These are phyloP conservation scores for Micoletzkya japonica DNA, from an alignment of 2,888 invertebrate species.

Conservation along the genomic window DNA sequence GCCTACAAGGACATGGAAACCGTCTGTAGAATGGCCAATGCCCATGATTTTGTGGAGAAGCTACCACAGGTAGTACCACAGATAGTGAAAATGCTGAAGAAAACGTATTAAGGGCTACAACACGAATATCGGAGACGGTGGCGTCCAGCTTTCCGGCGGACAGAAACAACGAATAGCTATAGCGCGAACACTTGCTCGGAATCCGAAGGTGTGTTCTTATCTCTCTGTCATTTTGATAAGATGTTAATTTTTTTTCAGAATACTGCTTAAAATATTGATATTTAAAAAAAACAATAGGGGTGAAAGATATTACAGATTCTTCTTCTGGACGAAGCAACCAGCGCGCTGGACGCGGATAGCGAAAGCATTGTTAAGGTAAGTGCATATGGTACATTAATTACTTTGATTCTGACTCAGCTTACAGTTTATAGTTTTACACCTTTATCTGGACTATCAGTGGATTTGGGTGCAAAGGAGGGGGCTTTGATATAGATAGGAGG, in stretches of 20 bases:
- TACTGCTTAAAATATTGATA: too few relatives aligned
- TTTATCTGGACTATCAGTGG: too few relatives aligned
- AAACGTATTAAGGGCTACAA: conserved; percentile 36
- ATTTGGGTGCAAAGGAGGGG: too few relatives aligned
- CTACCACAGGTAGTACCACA: conserved; percentile 36
- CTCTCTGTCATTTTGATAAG: too few relatives aligned
- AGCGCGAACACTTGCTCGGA: conserved; percentile 29
- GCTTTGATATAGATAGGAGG: too few relatives aligned
- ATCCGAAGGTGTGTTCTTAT: conserved; percentile 30
- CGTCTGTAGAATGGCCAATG: conserved; percentile 38
- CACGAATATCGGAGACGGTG: conserved; percentile 43
- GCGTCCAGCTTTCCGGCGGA: conserved; percentile 39
- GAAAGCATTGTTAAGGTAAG: conserved; percentile 25
- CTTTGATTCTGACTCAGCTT: too few relatives aligned
- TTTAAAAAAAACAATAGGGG: too few relatives aligned
- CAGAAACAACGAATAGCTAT: conserved; percentile 39
- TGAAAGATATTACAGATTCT: background rate
- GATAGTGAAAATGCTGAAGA: too few relatives aligned
- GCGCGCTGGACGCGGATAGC: conserved; percentile 19
- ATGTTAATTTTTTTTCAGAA: too few relatives aligned
- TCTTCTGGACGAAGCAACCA: conserved; percentile 23
- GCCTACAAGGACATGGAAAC: conserved; percentile 35
- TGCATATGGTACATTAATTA: too few relatives aligned
- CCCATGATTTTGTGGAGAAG: conserved; percentile 41
- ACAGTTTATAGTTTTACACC: too few relatives aligned